These are phyloP conservation scores for Anorthoa munda DNA, from an alignment of 2,888 invertebrate species.

Conservation along the genomic window DNA sequence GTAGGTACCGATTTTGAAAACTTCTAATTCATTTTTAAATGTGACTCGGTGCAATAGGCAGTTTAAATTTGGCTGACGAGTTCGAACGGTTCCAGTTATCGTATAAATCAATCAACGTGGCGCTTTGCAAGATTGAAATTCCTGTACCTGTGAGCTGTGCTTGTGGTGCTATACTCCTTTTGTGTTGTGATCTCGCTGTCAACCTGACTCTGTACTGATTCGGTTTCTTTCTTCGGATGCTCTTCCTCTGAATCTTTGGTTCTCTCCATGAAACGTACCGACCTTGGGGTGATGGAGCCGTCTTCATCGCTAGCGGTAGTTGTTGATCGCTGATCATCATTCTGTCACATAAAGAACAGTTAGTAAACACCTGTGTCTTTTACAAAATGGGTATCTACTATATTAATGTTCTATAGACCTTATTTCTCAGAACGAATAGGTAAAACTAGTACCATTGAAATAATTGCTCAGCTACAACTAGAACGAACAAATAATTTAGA, in stretches of 20 bases:
- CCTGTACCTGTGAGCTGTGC: constrained; percentile 77
- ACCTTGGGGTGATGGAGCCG: constrained; percentile 91
- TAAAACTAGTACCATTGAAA: no score
- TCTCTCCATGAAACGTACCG: constrained; percentile 93
- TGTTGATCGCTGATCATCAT: constrained; percentile 85
- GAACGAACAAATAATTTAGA: background rate
- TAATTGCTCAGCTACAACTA: no score
- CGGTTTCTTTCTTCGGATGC: constrained; percentile 69
- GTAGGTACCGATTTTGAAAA: background rate
- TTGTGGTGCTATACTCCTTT: constrained; percentile 74
- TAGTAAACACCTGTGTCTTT: background rate
- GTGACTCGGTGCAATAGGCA: background rate
- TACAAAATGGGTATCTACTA: background rate
- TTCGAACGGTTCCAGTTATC: background rate
- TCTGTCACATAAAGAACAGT: constrained; percentile 68
- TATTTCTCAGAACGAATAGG: background rate
- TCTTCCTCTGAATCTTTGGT: constrained; percentile 84
- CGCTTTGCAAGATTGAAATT: background rate
- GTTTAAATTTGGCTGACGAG: background rate
- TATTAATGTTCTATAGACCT: background rate
- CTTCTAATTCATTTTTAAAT: background rate
- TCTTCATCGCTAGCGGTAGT: constrained; percentile 91
- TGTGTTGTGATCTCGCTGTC: constrained; percentile 71
- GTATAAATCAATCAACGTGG: constrained; percentile 3
- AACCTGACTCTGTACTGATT: constrained; percentile 51